Base-by-base conservation (phyloP, 1,140 invertebrate species). In the Pararge aegeria region DNA sequence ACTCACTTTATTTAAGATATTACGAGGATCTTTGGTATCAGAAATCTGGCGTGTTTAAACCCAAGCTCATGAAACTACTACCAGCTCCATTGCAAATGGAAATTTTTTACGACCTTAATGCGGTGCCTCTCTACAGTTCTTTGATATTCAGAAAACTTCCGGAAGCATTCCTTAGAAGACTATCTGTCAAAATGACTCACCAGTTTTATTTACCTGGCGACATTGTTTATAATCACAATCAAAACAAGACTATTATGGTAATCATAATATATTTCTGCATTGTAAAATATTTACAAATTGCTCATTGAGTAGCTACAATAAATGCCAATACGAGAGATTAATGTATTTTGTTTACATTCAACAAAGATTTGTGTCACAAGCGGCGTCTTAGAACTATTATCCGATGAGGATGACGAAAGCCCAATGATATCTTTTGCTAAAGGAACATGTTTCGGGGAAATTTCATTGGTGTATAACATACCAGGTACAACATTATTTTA, bases 371-470 rank as follows among this genome's bases (percentile, higher is more conserved):
- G 85, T 61, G 73, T 91, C 4, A 87, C 80, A 2, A 83, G 64
- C 56, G 90, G 90, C 5, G 82, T 89, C n/a, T 59, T 91, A 19
- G 87, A 91, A 68, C 62, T 90, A 50, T 52, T 90, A 34, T 89
- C 88, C 1, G 87, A 90, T 56, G 88, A 91, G 78, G 89, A 90
- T 61, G 88, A 90, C 53, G 85, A 90, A 68, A 90, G 83, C 58
- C 88, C 89, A 2, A 88, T 90, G 77, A 89, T 90, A 62, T 90
- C 89, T 10, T 90, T 91, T 64, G 66, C 68, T n/a, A 83, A 80
- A 55, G 90, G 89, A 16, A 90, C 89, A 1, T 84, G 86, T 57
- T 82, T 91, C 53, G 90, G 90, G 5, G 83, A 90, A 77, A 82
- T 84, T 30, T 65, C 83, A 5, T 56, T 89, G 51, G 65, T 86